phyloP scores from a whole-genome alignment of 1,140 invertebrate species.

The Brachionus koreanus region DNA sequence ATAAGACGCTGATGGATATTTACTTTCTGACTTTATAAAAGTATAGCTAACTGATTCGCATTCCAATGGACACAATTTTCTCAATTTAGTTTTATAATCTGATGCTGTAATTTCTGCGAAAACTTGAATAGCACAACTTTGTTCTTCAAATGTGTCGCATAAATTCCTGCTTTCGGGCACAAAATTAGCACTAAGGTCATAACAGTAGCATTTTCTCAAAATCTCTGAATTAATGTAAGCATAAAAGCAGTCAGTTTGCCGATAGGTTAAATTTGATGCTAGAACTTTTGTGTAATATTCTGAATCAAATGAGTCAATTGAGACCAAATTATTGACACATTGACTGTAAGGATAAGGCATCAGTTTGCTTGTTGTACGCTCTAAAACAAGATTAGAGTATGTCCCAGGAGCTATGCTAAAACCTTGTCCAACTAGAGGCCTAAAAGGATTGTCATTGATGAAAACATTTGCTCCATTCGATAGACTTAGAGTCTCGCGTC shows the following conservation, averaged over 20 bases:
- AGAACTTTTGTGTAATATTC: neutral
- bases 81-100: neutral
- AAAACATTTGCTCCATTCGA: neutral
- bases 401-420: neutral
- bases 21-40: neutral
- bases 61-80: neutral
- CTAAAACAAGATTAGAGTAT: neutral
- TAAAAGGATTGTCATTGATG: neutral
- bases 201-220: neutral
- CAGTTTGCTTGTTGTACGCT: neutral
- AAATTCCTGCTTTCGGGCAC: neutral
- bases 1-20: neutral
- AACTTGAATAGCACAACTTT: neutral
- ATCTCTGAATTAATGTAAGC: neutral
- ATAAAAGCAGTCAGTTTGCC: neutral
- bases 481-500: neutral
- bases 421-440: neutral
- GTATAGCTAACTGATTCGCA: neutral
- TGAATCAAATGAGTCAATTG: conserved; percentile 20
- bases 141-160: neutral
- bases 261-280: neutral
- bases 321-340: neutral
- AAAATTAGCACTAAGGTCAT: neutral
- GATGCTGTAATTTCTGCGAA: neutral
- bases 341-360: neutral